Evolutionary conservation across 2,797 vertebrate genomes (phyloP).

Genomic region (Schizothorax lantsangensis): DNA sequence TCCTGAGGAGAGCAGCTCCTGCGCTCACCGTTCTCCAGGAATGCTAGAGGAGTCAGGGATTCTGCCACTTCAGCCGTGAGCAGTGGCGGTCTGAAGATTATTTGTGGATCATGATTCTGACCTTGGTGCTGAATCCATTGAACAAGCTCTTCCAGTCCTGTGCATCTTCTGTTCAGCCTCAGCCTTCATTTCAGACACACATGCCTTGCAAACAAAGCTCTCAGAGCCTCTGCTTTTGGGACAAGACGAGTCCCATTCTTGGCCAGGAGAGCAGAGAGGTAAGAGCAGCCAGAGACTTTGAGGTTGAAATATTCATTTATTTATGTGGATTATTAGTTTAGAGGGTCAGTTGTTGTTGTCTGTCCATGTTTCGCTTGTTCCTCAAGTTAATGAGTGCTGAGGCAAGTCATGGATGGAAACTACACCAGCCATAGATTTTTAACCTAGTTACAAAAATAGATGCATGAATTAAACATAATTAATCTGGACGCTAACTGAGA

Average conservation of each 20-base stretch:
- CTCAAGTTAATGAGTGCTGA: neutral
- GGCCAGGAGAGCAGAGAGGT: constrained; percentile 45
- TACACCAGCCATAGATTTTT: constrained; percentile 35
- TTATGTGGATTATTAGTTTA: constrained; percentile 1
- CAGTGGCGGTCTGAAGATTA: neutral
- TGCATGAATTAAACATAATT: constrained; percentile 42
- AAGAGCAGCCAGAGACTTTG: neutral
- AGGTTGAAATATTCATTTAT: neutral
- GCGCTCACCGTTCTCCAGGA: neutral
- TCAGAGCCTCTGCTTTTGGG: constrained; percentile 43
- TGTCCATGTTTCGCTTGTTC: constrained; percentile 4
- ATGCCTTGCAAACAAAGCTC: constrained; percentile 55
- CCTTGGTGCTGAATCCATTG: constrained; percentile 55
- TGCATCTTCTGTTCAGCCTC: constrained; percentile 25
- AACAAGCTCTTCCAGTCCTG: constrained; percentile 52
- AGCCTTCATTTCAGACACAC: constrained; percentile 36
- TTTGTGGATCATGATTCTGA: constrained; percentile 58
- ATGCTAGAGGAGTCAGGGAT: constrained; percentile 11
- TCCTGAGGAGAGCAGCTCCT: neutral
- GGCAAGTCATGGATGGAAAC: constrained; percentile 17
- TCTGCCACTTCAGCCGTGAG: constrained; percentile 26
- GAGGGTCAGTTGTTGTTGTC: neutral
- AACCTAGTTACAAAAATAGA: constrained; percentile 49
- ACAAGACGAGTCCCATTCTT: constrained; percentile 40
- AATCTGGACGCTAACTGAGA: constrained; percentile 23